These are phyloP conservation scores for Dendroctonus ponderosae DNA, from an alignment of 1,140 invertebrate species.

Conservation along the genomic window DNA sequence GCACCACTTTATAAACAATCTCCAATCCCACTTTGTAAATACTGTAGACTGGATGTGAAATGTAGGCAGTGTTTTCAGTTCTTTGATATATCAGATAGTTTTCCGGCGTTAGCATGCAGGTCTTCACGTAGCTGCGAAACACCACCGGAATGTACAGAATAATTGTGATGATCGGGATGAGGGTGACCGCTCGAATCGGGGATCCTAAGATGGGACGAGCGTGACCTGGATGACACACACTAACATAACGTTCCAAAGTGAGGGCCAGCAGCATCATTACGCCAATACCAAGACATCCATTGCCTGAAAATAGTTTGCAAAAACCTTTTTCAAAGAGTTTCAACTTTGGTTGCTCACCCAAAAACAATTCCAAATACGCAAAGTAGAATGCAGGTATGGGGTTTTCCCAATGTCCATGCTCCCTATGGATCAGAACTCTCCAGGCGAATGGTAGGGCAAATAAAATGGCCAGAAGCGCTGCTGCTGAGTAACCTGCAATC, in stretches of 20 bases:
- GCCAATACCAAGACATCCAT: conserved; percentile 69
- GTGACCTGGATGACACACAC: conserved; percentile 74
- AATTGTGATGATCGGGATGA: conserved; percentile 63
- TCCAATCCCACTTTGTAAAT: conserved; percentile 66
- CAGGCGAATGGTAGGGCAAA: conserved; percentile 71
- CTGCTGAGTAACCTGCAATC: conserved; percentile 66
- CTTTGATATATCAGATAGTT: conserved; percentile 59
- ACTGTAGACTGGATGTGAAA: conserved; percentile 48
- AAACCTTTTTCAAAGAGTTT: not conserved
- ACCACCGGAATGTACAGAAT: conserved; percentile 64
- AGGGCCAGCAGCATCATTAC: conserved; percentile 78
- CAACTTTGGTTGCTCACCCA: conserved; percentile 51
- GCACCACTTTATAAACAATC: conserved; percentile 63
- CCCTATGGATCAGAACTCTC: conserved; percentile 65
- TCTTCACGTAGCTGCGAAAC: conserved; percentile 61
- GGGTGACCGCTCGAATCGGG: conserved; percentile 59
- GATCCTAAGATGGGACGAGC: conserved; percentile 61
- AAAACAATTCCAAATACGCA: conserved; percentile 69
- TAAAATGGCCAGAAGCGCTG: conserved; percentile 67
- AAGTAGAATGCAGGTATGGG: conserved; percentile 69
- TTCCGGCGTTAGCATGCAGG: conserved; percentile 54
- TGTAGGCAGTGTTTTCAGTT: conserved; percentile 57
- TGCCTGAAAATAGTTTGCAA: conserved; percentile 59
- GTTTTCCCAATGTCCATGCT: conserved; percentile 63
- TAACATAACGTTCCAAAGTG: conserved; percentile 76